Conservation (phyloP, 2,797 vertebrate genomes). For the Manis javanica region DNA sequence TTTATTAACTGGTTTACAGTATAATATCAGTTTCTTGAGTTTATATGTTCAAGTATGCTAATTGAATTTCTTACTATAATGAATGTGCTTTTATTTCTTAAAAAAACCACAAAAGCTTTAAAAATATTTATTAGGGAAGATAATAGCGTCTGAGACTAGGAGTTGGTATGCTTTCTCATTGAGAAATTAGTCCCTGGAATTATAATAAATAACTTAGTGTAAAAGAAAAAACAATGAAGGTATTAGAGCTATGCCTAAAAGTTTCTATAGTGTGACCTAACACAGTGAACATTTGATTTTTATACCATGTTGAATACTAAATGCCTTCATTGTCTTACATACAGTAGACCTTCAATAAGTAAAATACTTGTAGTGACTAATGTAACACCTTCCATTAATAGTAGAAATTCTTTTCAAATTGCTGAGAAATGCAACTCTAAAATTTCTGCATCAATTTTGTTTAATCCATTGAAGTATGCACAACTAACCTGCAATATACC, state of each 20-base stretch:
- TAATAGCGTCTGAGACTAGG: background rate
- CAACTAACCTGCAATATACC: background rate
- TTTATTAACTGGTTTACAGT: slow-evolving; percentile 14
- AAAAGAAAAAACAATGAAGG: slow-evolving; percentile 36
- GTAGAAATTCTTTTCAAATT: slow-evolving; percentile 50
- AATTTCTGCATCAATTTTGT: slow-evolving; percentile 32
- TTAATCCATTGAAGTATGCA: slow-evolving; percentile 17
- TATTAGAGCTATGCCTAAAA: slow-evolving; percentile 24
- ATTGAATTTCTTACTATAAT: background rate
- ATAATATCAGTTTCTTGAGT: slow-evolving; percentile 5
- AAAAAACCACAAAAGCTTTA: background rate
- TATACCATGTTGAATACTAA: slow-evolving; percentile 23
- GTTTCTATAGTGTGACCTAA: slow-evolving; percentile 24
- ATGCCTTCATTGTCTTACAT: slow-evolving; percentile 8
- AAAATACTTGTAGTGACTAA: slow-evolving; percentile 37
- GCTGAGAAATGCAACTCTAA: slow-evolving; percentile 38
- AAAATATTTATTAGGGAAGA: slow-evolving; percentile 43
- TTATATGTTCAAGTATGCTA: slow-evolving; percentile 3
- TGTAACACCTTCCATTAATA: slow-evolving; percentile 37
- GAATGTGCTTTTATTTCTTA: slow-evolving; percentile 28
- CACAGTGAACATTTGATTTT: slow-evolving; percentile 19
- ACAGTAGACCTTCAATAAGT: slow-evolving; percentile 24
- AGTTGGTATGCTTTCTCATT: slow-evolving; percentile 51
- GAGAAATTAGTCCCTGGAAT: slow-evolving; percentile 62
- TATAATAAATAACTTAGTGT: background rate